phyloP scores from a whole-genome alignment of 2,797 vertebrate species.

The Glossophaga mutica region DNA sequence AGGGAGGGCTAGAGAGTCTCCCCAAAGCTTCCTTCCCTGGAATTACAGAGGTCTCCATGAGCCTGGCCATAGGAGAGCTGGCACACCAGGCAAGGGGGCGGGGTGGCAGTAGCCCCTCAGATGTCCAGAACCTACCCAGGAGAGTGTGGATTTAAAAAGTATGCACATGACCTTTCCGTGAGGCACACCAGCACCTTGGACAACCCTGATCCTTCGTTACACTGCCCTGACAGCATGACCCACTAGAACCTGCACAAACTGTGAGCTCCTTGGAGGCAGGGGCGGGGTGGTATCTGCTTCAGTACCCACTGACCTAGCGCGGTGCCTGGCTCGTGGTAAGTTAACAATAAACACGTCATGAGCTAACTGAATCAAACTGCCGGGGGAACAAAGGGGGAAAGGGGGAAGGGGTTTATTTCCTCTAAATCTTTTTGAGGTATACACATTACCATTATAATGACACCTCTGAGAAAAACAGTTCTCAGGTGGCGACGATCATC shows the following conservation, averaged over 20 bases:
- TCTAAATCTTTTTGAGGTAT: not conserved
- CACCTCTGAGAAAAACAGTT: not conserved
- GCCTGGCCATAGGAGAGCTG: not conserved
- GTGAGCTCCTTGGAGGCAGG: not conserved
- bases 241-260: not conserved
- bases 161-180: accelerated
- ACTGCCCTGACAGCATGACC: too few relatives aligned
- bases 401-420: not conserved
- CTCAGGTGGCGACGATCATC: not conserved
- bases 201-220: too few relatives aligned
- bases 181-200: too few relatives aligned
- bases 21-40: not conserved
- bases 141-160: not conserved
- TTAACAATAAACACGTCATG: not conserved
- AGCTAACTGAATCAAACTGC: not conserved
- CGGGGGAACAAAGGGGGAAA: not conserved
- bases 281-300: not conserved
- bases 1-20: not conserved
- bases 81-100: accelerated
- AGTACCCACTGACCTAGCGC: not conserved
- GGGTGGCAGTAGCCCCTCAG: accelerated
- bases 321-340: not conserved
- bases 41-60: not conserved
- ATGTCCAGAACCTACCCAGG: not conserved
- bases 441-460: not conserved